phyloP scores from a whole-genome alignment of 2,888 invertebrate species.

The Cinara cedri region DNA sequence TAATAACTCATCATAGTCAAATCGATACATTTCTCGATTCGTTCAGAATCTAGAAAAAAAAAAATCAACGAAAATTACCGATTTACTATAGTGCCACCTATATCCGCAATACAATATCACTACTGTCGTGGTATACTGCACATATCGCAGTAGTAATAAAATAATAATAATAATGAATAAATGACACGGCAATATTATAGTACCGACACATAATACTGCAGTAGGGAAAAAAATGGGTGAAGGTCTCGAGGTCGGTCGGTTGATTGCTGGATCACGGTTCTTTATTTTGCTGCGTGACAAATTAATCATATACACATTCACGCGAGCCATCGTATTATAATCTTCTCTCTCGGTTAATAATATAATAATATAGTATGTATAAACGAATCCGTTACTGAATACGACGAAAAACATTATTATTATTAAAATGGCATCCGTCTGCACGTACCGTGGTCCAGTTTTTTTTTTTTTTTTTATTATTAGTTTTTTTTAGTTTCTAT shows the following conservation, averaged over 20 bases:
- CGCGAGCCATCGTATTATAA: slow-evolving; percentile 6
- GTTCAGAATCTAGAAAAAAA: too few relatives aligned
- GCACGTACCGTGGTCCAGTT: slow-evolving; percentile 14
- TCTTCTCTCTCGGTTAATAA: neutral
- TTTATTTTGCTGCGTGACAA: slow-evolving; percentile 25
- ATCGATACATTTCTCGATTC: too few relatives aligned
- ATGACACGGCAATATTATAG: neutral
- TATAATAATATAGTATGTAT: neutral
- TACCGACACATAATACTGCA: too few relatives aligned
- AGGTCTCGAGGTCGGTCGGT: slow-evolving; percentile 18
- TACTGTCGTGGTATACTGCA: too few relatives aligned
- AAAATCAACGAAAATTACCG: too few relatives aligned
- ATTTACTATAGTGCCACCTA: too few relatives aligned
- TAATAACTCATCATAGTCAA: too few relatives aligned
- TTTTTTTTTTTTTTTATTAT: neutral
- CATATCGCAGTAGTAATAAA: neutral
- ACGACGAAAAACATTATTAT: slow-evolving; percentile 2
- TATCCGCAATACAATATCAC: too few relatives aligned
- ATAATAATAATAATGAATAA: neutral
- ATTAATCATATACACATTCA: slow-evolving; percentile 22
- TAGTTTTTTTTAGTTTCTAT: neutral
- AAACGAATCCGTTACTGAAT: slow-evolving; percentile 34
- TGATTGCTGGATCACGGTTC: neutral
- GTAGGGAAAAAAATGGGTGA: slow-evolving; percentile 6
- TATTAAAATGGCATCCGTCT: slow-evolving; percentile 37